phyloP scores from a whole-genome alignment of 1,140 invertebrate genomes.

The Antheraea mylitta region DNA sequence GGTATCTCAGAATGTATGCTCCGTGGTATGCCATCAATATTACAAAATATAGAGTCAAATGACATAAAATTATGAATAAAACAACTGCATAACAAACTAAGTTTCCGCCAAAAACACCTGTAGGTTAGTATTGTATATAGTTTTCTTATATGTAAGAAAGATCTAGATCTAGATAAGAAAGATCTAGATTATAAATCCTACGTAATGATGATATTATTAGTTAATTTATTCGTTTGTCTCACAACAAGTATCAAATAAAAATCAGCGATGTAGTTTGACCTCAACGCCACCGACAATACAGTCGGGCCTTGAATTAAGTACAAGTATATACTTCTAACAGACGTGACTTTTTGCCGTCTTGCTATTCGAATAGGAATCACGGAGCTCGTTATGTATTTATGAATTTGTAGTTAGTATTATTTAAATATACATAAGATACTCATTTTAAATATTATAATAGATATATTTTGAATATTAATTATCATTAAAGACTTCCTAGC shows the following conservation, averaged over 20 bases:
- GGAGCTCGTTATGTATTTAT: slow-evolving; percentile 40
- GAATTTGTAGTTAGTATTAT: slow-evolving; percentile 36
- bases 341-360: slow-evolving; percentile 55
- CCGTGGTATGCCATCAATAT: too few species aligned
- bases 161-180: too few species aligned
- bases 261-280: slow-evolving; percentile 28
- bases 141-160: too few species aligned
- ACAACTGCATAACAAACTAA: too few species aligned
- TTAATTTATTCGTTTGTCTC: background rate
- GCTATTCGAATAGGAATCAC: slow-evolving; percentile 39
- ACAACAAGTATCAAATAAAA: slow-evolving; percentile 8
- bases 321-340: slow-evolving; percentile 36
- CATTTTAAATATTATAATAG: background rate
- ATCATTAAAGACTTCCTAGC: slow-evolving; percentile 32
- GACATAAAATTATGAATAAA: too few species aligned
- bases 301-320: slow-evolving; percentile 56
- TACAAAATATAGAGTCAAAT: too few species aligned
- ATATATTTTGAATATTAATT: slow-evolving; percentile 35
- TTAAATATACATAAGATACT: slow-evolving; percentile 24
- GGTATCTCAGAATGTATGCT: too few species aligned
- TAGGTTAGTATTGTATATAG: too few species aligned
- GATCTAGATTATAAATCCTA: background rate
- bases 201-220: background rate
- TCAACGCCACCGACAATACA: slow-evolving; percentile 39
- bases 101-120: too few species aligned